These are phyloP conservation scores for Eubasilissa regina DNA, from an alignment of 1,140 invertebrate species.

Conservation along the genomic window DNA sequence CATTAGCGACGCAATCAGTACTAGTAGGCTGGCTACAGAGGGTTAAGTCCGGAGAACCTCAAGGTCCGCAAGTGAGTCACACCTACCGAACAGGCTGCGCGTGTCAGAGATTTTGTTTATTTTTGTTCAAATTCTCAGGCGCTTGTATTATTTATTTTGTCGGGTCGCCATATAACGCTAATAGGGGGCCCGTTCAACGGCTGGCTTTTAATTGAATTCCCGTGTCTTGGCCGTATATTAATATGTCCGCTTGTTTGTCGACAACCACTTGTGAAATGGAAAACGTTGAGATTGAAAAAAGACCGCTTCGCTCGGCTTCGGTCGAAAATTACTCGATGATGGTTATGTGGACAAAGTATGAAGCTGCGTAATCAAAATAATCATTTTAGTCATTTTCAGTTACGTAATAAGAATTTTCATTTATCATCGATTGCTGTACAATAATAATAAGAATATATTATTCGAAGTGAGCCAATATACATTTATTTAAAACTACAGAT, in stretches of 20 bases:
- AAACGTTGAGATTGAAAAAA: background rate
- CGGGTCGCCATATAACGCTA: background rate
- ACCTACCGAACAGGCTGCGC: constrained; percentile 7
- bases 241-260: constrained; percentile 54
- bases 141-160: constrained; percentile 24
- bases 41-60: too few relatives aligned
- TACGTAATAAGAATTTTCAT: too few relatives aligned
- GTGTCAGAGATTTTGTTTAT: constrained; percentile 3
- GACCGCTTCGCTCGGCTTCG: background rate
- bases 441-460: too few relatives aligned
- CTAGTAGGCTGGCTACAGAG: too few relatives aligned
- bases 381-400: too few relatives aligned
- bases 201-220: constrained; percentile 56
- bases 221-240: constrained; percentile 39
- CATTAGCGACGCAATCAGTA: too few relatives aligned
- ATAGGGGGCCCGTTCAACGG: constrained; percentile 4
- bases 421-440: too few relatives aligned
- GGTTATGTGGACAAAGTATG: too few relatives aligned
- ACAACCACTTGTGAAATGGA: constrained; percentile 42
- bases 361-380: too few relatives aligned
- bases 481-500: too few relatives aligned
- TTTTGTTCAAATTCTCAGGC: constrained; percentile 13
- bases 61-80: background rate
- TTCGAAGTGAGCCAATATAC: too few relatives aligned
- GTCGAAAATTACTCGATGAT: too few relatives aligned